Evolutionary conservation across 2,113 vertebrate genomes (phyloP).

Genomic region (Upupa epops): DNA sequence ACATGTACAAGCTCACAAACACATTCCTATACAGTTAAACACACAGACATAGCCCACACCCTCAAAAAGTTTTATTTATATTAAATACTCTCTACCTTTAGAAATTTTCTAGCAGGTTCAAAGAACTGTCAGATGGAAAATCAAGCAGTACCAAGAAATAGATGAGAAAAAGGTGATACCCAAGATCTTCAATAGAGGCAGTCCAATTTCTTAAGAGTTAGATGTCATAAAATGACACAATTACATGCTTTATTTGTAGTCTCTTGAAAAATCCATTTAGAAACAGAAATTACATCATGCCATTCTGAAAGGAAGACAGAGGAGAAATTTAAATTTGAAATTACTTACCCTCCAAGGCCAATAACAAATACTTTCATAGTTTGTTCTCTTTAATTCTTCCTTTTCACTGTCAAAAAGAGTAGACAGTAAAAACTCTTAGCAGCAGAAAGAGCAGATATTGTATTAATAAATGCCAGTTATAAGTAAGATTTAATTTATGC

Average conservation of each 20-base stretch:
- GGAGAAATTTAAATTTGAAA: background rate
- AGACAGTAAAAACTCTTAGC: background rate
- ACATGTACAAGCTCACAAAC: background rate
- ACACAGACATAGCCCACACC: background rate
- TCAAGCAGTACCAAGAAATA: background rate
- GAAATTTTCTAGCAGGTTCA: background rate
- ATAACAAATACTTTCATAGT: conserved; percentile 84
- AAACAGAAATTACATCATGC: background rate
- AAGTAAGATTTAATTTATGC: background rate
- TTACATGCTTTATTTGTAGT: background rate
- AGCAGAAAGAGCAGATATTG: background rate
- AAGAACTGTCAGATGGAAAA: background rate
- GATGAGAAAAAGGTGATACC: background rate
- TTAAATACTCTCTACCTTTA: background rate
- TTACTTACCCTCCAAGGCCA: conserved; percentile 91
- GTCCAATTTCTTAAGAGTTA: background rate
- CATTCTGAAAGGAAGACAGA: background rate
- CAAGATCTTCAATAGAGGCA: background rate
- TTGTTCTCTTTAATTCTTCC: conserved; percentile 36
- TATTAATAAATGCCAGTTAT: background rate
- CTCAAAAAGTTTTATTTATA: background rate
- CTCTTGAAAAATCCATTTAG: background rate
- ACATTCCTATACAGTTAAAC: background rate
- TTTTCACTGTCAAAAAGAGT: conserved; percentile 46
- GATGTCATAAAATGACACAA: background rate